phyloP scores from a whole-genome alignment of 2,888 invertebrate species.

The Drosophila rubida region DNA sequence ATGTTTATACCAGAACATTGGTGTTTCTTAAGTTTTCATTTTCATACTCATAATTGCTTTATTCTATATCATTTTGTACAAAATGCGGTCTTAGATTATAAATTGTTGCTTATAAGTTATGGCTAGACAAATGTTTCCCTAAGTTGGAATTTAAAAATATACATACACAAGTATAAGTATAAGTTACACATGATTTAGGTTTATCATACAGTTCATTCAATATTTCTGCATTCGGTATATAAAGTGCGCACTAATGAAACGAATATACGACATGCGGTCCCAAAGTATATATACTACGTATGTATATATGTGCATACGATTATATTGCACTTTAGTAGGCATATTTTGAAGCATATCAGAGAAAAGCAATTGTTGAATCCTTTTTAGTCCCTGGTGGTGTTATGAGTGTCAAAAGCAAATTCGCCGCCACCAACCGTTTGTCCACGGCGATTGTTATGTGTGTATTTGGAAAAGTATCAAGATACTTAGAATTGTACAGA shows the following conservation, averaged over 20 bases:
- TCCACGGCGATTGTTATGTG: conserved; percentile 83
- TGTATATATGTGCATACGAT: conserved; percentile 40
- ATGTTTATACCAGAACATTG: background rate
- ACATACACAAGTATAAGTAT: conserved; percentile 59
- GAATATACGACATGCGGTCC: conserved; percentile 24
- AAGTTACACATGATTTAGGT: conserved; percentile 60
- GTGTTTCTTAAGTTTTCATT: conserved; percentile 13
- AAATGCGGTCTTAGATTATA: conserved; percentile 70
- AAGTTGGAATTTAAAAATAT: conserved; percentile 76
- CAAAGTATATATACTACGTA: conserved; percentile 46
- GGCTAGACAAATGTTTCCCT: conserved; percentile 83
- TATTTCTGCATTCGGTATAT: conserved; percentile 48
- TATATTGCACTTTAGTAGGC: conserved; percentile 56
- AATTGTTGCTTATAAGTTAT: conserved; percentile 74
- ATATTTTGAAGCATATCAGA: conserved; percentile 64
- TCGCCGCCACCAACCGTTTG: conserved; percentile 30
- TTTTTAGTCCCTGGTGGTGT: conserved; percentile 42
- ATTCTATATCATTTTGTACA: conserved; percentile 75
- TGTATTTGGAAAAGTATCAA: conserved; percentile 88
- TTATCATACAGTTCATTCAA: conserved; percentile 48
- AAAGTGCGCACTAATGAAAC: conserved; percentile 44
- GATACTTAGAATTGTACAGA: conserved; percentile 90
- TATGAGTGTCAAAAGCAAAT: conserved; percentile 48
- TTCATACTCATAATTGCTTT: conserved; percentile 53
- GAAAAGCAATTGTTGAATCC: conserved; percentile 64